A percentile compares a stretch with the other conserved stretches of the same genome.
Conservation (phyloP, 2,113 vertebrate species). For the Amazona guildingii region DNA sequence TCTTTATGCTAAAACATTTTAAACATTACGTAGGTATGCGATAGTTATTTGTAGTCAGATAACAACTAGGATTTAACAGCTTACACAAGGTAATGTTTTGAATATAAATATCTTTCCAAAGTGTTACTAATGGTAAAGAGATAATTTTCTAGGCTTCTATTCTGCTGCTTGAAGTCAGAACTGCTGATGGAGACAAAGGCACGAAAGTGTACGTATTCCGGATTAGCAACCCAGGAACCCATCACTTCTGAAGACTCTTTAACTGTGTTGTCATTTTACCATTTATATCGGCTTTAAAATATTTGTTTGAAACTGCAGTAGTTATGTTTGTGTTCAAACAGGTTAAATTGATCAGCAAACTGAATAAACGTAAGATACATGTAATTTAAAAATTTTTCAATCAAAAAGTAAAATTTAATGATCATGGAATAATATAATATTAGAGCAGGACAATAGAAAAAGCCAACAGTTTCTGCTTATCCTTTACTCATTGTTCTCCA, state of each 20-base stretch:
- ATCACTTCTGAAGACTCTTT: constrained; percentile 98
- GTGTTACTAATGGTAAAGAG: constrained; percentile 99
- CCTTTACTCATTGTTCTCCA: constrained; percentile 77
- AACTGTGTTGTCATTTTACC: constrained; percentile 90
- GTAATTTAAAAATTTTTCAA: constrained; percentile 79
- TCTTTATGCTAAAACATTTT: constrained; percentile 66
- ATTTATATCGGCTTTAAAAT: constrained; percentile 88
- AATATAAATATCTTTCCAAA: constrained; percentile 96
- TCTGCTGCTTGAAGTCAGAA: constrained; percentile 99
- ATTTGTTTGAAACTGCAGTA: constrained; percentile 84
- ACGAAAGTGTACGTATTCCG: constrained; percentile 99
- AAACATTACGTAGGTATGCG: constrained; percentile 65
- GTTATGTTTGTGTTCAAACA: constrained; percentile 86
- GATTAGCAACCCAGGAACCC: constrained; percentile 99
- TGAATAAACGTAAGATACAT: constrained; percentile 84
- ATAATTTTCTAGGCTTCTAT: constrained; percentile 99
- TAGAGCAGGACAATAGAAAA: constrained; percentile 78
- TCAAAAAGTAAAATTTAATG: constrained; percentile 78
- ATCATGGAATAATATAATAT: constrained; percentile 77
- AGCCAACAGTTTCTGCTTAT: constrained; percentile 60
- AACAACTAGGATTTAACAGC: constrained; percentile 75
- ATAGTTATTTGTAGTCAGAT: constrained; percentile 76
- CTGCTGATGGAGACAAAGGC: constrained; percentile 99
- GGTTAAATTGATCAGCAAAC: constrained; percentile 87
- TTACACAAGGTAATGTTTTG: constrained; percentile 87